These are phyloP conservation scores for Empidonax traillii DNA, from an alignment of 2,113 vertebrate genomes.

Conservation along the genomic window DNA sequence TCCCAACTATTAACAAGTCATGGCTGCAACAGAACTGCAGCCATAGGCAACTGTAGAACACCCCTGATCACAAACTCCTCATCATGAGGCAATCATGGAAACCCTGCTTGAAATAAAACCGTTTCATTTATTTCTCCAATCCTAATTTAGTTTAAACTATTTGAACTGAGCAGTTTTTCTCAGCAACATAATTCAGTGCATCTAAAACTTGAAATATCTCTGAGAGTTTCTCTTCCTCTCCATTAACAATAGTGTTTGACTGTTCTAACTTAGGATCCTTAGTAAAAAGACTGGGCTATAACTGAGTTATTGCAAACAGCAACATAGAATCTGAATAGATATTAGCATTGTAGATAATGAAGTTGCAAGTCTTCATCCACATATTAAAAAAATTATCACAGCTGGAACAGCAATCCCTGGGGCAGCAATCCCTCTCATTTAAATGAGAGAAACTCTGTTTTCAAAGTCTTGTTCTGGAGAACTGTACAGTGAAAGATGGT, in stretches of 20 bases:
- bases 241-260: not conserved
- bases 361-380: not conserved
- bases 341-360: not conserved
- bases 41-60: no score
- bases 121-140: no score
- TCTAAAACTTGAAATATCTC: not conserved
- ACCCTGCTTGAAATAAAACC: no score
- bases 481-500: not conserved
- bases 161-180: not conserved
- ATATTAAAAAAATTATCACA: not conserved
- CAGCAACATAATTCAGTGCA: not conserved
- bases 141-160: not conserved
- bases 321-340: not conserved
- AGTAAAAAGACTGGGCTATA: not conserved
- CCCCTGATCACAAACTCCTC: no score
- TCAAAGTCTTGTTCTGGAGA: not conserved
- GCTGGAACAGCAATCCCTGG: not conserved
- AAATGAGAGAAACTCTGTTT: not conserved
- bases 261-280: not conserved
- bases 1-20: no score
- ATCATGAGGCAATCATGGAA: no score
- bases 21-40: no score
- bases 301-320: not conserved
- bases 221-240: not conserved
- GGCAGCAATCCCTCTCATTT: not conserved